Base-by-base conservation (phyloP, 1,140 invertebrate genomes). In the Tenebrio molitor region DNA sequence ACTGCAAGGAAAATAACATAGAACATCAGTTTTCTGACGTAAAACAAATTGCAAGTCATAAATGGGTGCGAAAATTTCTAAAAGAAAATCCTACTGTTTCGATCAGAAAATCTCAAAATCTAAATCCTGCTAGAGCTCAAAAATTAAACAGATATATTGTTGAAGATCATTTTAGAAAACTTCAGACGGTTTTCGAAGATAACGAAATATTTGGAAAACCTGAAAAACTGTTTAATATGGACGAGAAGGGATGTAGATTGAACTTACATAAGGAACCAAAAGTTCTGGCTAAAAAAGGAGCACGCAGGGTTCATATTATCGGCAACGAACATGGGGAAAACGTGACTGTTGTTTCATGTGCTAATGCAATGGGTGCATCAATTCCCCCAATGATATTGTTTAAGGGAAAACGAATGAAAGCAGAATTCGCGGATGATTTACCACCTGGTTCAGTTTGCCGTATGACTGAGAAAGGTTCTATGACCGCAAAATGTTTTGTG, bases 311-410 rank as follows among this genome's bases (percentile, higher is more conserved):
- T 7, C 83, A 83, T 75, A 16, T 79, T 15, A 63, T 82, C 7
- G 81, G 80, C 2, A 75, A 71, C 10, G 81, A 85, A 75, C 82
- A 84, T 67, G 81, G 76, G 12, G 77, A 84, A 76, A 84, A 81
- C 64, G 81, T 84, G 1, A 84, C 82, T 2, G 74, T 84, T 33
- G 81, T 82, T 0, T 76, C 74, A 14, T 84, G 83, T 78, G 80
- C 67, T 4, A 83, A 81, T 76, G 80, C 79, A 36, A 6, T 78
- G 14, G 82, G 80, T 29, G 33, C 66, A 7, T 63, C 66, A 53
- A 76, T 84, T 62, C 79, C 80, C 17, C 79, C 76, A 16, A 81
- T 79, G 76, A 73, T 77, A 21, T 71, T 78, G 17, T 80, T 77
- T 69, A 78, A 82, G 15, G 78, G 78, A 0, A 79, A 80, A 78